phyloP scores from a whole-genome alignment of 2,888 invertebrate species.

The Acronicta psi region DNA sequence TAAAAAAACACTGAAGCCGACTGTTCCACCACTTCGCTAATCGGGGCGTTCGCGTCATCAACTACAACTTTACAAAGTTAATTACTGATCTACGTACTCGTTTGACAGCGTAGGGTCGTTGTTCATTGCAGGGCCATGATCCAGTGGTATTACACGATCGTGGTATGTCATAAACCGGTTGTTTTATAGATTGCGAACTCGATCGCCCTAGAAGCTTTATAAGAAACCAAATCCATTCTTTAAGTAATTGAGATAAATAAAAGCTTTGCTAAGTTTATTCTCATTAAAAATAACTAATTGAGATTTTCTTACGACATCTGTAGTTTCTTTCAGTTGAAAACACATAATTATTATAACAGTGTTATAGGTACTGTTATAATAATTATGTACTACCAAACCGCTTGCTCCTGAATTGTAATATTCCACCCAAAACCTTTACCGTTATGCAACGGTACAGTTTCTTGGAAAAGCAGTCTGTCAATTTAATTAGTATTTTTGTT shows the following conservation, averaged over 20 bases:
- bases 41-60: no score
- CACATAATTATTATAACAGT: no score
- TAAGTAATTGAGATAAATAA: no score
- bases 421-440: conserved; percentile 17
- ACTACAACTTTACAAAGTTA: no score
- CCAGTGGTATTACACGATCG: conserved; percentile 10
- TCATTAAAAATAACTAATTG: no score
- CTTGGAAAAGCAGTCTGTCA: conserved; percentile 52
- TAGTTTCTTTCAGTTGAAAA: no score
- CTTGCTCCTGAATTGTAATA: conserved; percentile 9
- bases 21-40: no score
- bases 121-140: conserved; percentile 9
- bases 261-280: no score
- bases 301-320: no score
- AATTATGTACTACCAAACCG: not conserved
- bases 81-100: no score
- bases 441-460: conserved; percentile 57
- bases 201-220: conserved; percentile 17
- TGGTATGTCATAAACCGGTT: conserved; percentile 25
- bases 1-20: no score
- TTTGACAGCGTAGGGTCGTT: conserved; percentile 4
- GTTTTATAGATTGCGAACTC: not conserved
- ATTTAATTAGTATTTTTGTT: conserved; percentile 58
- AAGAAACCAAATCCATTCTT: conserved; percentile 5
- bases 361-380: no score